phyloP scores from a whole-genome alignment of 2,113 vertebrate species.

The Coreoperca whiteheadi region DNA sequence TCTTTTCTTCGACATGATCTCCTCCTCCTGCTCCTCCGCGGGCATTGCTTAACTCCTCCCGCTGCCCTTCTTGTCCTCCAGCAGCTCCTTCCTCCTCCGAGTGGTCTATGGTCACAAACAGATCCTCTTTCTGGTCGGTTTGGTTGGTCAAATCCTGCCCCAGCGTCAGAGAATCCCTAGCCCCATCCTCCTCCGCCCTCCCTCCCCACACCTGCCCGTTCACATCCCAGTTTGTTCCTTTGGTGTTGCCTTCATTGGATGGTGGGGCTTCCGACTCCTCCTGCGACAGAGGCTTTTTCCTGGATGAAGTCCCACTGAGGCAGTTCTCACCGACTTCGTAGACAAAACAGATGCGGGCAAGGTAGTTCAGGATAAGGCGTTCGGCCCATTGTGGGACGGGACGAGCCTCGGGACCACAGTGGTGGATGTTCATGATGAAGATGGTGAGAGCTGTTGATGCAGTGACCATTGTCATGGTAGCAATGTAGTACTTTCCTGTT shows the following conservation, averaged over 20 bases:
- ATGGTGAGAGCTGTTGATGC: conserved; percentile 92
- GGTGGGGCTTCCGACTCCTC: conserved; percentile 36
- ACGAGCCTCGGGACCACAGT: conserved; percentile 88
- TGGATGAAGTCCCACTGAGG: conserved; percentile 44
- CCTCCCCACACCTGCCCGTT: conserved; percentile 53
- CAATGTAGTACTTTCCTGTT: conserved; percentile 94
- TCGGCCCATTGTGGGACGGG: conserved; percentile 89
- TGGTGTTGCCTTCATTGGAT: conserved; percentile 1
- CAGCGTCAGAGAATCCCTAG: not conserved
- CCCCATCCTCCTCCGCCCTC: conserved; percentile 13
- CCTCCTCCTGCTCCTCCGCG: conserved; percentile 21
- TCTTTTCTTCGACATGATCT: conserved; percentile 10
- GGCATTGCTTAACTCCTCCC: not conserved
- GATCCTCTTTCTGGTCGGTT: conserved; percentile 39
- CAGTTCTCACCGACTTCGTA: conserved; percentile 85
- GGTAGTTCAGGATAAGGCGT: conserved; percentile 85
- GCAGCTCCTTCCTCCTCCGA: conserved; percentile 49
- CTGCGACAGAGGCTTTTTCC: conserved; percentile 30
- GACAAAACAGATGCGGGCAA: conserved; percentile 89
- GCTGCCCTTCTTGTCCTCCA: not conserved
- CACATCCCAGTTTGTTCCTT: conserved; percentile 50
- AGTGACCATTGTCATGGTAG: conserved; percentile 95
- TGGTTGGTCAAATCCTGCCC: conserved; percentile 3
- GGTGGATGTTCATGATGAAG: conserved; percentile 96
- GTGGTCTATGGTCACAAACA: conserved; percentile 70